These are phyloP conservation scores for Pseudococcus viburni DNA, from an alignment of 2,888 invertebrate species.

Conservation along the genomic window DNA sequence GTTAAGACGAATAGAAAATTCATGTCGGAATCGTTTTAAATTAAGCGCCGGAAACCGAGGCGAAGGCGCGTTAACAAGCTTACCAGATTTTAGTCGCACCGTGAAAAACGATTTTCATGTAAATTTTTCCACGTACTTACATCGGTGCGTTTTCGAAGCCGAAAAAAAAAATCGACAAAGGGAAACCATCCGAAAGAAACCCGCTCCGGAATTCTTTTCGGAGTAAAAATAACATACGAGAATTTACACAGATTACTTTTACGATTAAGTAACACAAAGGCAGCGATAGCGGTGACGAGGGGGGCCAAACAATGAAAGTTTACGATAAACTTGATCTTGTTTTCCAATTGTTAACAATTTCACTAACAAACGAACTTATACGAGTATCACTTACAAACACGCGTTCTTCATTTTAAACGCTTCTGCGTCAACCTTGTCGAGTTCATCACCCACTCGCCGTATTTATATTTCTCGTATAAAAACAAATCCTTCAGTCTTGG, in stretches of 20 bases:
- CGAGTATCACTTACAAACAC: slow-evolving; percentile 34
- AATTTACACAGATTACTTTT: neutral
- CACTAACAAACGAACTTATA: neutral
- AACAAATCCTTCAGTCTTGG: slow-evolving; percentile 2
- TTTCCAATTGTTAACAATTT: slow-evolving; percentile 35
- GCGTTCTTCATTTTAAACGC: neutral
- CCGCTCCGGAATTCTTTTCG: neutral
- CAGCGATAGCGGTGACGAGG: neutral
- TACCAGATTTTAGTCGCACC: neutral
- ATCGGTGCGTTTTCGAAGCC: neutral
- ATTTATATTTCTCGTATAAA: neutral
- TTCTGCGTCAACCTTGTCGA: neutral
- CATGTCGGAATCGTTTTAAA: slow-evolving; percentile 12
- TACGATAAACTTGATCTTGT: slow-evolving; percentile 19
- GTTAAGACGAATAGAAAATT: slow-evolving; percentile 35
- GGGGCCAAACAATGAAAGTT: neutral
- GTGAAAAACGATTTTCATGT: slow-evolving; percentile 44
- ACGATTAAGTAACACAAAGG: slow-evolving; percentile 1
- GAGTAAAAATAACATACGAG: neutral
- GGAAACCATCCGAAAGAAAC: neutral
- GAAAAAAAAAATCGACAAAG: neutral
- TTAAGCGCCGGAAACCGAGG: slow-evolving; percentile 3
- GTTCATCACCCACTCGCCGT: neutral
- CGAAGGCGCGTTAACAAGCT: slow-evolving; percentile 26
- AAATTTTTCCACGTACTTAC: slow-evolving; percentile 41